phyloP scores from a whole-genome alignment of 2,888 invertebrate genomes.

The Serripes groenlandicus region DNA sequence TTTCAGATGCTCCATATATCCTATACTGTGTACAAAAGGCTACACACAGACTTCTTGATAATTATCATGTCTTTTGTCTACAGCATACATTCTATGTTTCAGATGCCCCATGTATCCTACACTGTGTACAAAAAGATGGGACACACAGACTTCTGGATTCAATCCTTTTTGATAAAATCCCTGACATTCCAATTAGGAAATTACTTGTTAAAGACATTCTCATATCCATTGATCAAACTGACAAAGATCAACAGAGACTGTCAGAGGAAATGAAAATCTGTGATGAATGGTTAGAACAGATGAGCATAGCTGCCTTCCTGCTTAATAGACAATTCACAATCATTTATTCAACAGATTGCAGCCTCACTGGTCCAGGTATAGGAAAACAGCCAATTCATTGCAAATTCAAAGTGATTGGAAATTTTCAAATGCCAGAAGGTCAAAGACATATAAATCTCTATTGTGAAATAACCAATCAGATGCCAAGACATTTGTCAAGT shows the following conservation, averaged over 20 bases:
- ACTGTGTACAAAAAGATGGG: slow-evolving; percentile 31
- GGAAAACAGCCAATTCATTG: background rate
- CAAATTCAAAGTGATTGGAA: background rate
- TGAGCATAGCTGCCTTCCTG: slow-evolving; percentile 44
- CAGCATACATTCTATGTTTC: slow-evolving; percentile 15
- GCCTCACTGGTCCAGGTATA: background rate
- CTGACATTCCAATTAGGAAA: background rate
- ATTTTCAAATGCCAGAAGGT: background rate
- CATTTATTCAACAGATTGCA: too few species aligned
- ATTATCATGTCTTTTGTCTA: too few species aligned
- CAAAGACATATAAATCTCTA: slow-evolving; percentile 21
- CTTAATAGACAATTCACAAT: background rate
- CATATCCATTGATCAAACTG: slow-evolving; percentile 42
- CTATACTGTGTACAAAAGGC: too few species aligned
- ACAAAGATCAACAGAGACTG: slow-evolving; percentile 33
- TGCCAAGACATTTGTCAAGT: slow-evolving; percentile 42
- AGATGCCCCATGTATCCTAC: slow-evolving; percentile 41
- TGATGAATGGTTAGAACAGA: slow-evolving; percentile 31
- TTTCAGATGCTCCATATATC: too few species aligned
- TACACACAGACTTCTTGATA: too few species aligned
- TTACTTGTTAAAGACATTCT: slow-evolving; percentile 57
- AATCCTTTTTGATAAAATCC: background rate
- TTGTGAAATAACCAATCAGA: slow-evolving; percentile 63
- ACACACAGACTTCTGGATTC: slow-evolving; percentile 2
- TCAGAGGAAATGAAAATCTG: background rate